Conservation (phyloP, 2,797 vertebrate species). For the Pangasius mekongensis region DNA sequence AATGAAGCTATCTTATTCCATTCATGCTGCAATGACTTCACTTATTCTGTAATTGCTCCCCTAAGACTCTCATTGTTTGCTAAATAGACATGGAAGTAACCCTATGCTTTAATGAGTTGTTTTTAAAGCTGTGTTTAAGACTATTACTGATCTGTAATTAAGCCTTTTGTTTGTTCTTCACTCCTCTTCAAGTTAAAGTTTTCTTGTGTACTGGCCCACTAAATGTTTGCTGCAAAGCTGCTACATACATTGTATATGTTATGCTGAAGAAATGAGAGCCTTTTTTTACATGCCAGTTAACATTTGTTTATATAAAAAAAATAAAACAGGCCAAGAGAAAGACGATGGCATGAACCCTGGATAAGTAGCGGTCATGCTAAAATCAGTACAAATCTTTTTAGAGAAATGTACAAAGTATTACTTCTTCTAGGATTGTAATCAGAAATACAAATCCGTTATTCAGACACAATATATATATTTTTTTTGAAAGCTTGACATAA, state of each 20-base stretch:
- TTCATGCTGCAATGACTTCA: not conserved
- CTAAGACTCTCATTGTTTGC: not conserved
- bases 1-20: not conserved
- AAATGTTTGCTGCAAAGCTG: too few relatives aligned
- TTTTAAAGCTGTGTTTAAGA: constrained; percentile 1
- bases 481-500: not conserved
- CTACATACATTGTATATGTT: too few relatives aligned
- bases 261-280: not conserved
- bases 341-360: not conserved
- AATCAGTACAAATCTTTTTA: not conserved
- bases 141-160: not conserved
- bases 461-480: too few relatives aligned
- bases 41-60: not conserved
- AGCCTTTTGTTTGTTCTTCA: not conserved
- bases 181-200: not conserved
- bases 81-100: not conserved
- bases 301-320: not conserved
- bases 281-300: not conserved
- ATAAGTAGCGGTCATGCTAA: not conserved
- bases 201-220: too few relatives aligned
- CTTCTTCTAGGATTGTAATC: not conserved
- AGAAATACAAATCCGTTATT: not conserved
- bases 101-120: not conserved
- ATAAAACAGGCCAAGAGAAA: not conserved
- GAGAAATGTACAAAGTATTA: not conserved